Percentiles rank a stretch among this genome's conserved stretches.
Conservation (phyloP, 2,797 vertebrate species). For the Carcharodon carcharias region DNA sequence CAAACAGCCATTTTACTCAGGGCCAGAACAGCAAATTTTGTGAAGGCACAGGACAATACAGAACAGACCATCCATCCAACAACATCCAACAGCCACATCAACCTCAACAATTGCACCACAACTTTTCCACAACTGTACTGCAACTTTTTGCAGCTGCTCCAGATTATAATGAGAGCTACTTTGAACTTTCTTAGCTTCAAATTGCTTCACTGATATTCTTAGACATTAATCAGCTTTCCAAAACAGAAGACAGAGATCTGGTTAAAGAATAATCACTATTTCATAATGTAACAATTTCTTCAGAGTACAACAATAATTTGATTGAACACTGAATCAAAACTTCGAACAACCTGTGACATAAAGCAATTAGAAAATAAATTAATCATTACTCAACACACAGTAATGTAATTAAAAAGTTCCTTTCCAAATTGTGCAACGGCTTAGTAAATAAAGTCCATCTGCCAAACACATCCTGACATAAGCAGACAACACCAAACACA, state of each 20-base stretch:
- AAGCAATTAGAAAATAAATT: too few relatives aligned
- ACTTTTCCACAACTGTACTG: too few relatives aligned
- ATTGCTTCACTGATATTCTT: background rate
- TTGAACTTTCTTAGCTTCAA: background rate
- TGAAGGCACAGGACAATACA: background rate
- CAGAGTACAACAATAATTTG: background rate
- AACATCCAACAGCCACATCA: background rate
- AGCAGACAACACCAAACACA: background rate
- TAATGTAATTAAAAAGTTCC: too few relatives aligned
- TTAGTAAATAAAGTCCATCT: too few relatives aligned
- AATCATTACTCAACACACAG: too few relatives aligned
- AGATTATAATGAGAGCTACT: too few relatives aligned
- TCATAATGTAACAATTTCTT: background rate
- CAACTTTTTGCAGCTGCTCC: too few relatives aligned
- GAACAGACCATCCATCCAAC: background rate
- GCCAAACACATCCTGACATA: too few relatives aligned
- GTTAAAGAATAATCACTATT: background rate
- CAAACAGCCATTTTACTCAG: background rate
- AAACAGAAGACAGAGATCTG: background rate
- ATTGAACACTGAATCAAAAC: background rate
- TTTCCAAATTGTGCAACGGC: too few relatives aligned
- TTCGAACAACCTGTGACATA: background rate
- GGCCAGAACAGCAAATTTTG: background rate
- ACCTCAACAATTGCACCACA: background rate
- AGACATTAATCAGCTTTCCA: background rate